Conservation (phyloP, 2,888 invertebrate species). For the Eueremaeus valkanovi region DNA sequence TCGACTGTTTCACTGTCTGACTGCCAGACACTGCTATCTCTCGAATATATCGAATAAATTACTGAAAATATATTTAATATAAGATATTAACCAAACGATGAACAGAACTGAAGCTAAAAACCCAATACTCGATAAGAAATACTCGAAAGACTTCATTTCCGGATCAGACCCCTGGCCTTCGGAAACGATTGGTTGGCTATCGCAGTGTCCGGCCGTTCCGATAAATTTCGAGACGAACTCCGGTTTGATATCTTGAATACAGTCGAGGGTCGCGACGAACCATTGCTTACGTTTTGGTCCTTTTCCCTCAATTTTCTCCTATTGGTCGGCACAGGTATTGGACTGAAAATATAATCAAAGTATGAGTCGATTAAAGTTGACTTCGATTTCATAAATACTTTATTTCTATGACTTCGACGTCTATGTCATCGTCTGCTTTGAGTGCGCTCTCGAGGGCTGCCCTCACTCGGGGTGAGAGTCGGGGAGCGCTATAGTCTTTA, state of each 20-base stretch:
- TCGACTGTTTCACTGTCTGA: too few species aligned
- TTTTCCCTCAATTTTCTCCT: background rate
- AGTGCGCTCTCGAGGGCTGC: slow-evolving; percentile 63
- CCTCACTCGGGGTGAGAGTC: slow-evolving; percentile 65
- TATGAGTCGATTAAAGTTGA: background rate
- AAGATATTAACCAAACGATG: background rate
- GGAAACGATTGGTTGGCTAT: slow-evolving; percentile 28
- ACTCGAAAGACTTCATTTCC: slow-evolving; percentile 2
- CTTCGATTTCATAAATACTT: background rate
- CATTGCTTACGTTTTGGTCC: background rate
- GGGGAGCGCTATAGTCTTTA: slow-evolving; percentile 67
- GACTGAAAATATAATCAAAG: background rate
- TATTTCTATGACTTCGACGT: slow-evolving; percentile 42
- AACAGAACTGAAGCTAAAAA: slow-evolving; percentile 2
- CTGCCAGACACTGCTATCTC: slow-evolving; percentile 22
- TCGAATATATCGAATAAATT: background rate
- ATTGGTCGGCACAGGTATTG: background rate
- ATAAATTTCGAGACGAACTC: slow-evolving; percentile 27
- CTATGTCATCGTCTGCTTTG: slow-evolving; percentile 57
- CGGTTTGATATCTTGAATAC: slow-evolving; percentile 19
- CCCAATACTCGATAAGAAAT: slow-evolving; percentile 3
- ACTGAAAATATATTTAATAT: slow-evolving; percentile 17
- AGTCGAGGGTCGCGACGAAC: slow-evolving; percentile 4
- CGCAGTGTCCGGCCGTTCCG: slow-evolving; percentile 40
- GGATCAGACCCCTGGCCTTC: slow-evolving; percentile 29